These are phyloP conservation scores for Phasia obesa DNA, from an alignment of 2,888 invertebrate genomes.

Conservation along the genomic window DNA sequence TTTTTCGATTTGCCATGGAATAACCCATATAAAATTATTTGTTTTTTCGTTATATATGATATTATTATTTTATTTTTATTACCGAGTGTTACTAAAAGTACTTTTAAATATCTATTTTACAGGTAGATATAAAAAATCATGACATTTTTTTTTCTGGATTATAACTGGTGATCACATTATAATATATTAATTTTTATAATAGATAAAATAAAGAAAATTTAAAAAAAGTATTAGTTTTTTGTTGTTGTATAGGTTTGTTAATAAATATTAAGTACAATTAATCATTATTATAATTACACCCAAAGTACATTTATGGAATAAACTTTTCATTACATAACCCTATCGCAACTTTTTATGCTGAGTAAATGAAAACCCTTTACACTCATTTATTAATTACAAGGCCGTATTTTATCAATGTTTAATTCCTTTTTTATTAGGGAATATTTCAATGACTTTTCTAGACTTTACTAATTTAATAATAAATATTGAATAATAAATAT, in stretches of 20 bases:
- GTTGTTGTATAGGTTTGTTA: constrained; percentile 63
- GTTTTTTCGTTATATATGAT: not conserved
- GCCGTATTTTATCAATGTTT: no score
- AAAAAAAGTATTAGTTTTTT: constrained; percentile 38
- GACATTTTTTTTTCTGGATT: constrained; percentile 1
- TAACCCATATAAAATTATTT: not conserved
- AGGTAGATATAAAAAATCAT: constrained; percentile 52
- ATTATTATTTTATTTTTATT: constrained; percentile 55
- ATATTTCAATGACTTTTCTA: no score
- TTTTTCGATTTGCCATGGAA: no score
- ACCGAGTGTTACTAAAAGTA: constrained; percentile 56
- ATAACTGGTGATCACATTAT: constrained; percentile 51
- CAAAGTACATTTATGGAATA: constrained; percentile 68
- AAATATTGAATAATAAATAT: no score
- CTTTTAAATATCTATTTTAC: constrained; percentile 60
- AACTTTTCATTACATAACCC: constrained; percentile 49
- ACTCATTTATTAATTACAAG: no score
- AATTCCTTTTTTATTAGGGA: no score
- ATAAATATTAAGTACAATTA: constrained; percentile 43
- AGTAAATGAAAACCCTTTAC: no score
- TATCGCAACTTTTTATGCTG: not conserved
- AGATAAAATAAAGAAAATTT: constrained; percentile 46
- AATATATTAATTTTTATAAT: constrained; percentile 19
- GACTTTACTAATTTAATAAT: no score
- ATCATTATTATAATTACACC: constrained; percentile 71